phyloP scores from a whole-genome alignment of 2,888 invertebrate species.

The Plutella xylostella region DNA sequence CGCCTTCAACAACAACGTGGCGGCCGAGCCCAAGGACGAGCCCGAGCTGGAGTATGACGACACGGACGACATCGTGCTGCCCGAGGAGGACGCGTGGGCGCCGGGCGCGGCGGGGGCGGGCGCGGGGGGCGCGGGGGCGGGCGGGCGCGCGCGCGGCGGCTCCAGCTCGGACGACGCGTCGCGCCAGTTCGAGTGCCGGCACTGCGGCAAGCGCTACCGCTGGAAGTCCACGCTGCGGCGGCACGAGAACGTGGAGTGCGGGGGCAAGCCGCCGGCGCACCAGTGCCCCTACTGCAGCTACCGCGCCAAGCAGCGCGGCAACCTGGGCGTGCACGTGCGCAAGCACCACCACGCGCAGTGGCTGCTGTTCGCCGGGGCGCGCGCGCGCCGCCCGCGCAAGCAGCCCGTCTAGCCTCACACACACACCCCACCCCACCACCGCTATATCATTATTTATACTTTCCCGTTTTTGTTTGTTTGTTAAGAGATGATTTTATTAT shows the following conservation, averaged over 20 bases:
- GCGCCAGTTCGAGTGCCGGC: conserved; percentile 80
- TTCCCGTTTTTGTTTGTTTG: conserved; percentile 42
- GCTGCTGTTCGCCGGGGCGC: conserved; percentile 62
- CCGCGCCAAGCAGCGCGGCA: conserved; percentile 84
- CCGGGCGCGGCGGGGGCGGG: conserved; percentile 8
- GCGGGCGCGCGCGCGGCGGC: conserved; percentile 31
- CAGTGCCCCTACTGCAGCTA: conserved; percentile 84
- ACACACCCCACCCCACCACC: conserved; percentile 22
- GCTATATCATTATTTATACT: conserved; percentile 62
- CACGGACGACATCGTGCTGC: conserved; percentile 63
- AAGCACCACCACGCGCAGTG: conserved; percentile 77
- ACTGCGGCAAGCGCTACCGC: conserved; percentile 87
- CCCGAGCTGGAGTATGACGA: conserved; percentile 68
- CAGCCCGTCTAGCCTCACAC: conserved; percentile 24
- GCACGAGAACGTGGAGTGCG: conserved; percentile 87
- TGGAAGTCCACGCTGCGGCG: conserved; percentile 88
- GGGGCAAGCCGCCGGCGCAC: conserved; percentile 85
- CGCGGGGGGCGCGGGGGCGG: conserved; percentile 37
- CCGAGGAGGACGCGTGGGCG: conserved; percentile 37
- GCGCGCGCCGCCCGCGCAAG: conserved; percentile 60
- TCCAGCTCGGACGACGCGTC: conserved; percentile 60
- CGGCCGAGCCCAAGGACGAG: conserved; percentile 39
- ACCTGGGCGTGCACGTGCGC: conserved; percentile 83
- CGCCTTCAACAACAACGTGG: conserved; percentile 53
- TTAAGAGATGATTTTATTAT: conserved; percentile 56